phyloP scores from a whole-genome alignment of 1,140 invertebrate species.

The Zeugodacus cucurbitae region DNA sequence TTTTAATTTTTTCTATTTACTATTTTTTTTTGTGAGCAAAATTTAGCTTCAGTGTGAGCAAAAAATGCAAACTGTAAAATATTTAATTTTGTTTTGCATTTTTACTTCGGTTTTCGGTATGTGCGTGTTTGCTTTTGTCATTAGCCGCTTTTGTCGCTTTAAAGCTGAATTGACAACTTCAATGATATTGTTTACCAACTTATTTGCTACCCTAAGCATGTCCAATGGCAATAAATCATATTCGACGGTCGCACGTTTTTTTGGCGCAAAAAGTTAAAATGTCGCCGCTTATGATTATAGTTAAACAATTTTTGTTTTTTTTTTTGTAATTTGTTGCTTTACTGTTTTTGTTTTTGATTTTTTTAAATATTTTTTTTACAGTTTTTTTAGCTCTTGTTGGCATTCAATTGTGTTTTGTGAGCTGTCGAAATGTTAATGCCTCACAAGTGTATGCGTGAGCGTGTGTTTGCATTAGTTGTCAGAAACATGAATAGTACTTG shows the following conservation, averaged over 20 bases:
- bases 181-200: not conserved
- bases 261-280: not conserved
- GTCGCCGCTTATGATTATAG: not conserved
- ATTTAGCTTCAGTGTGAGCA: not conserved
- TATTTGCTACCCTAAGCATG: not conserved
- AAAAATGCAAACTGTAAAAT: not conserved
- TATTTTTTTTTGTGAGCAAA: not conserved
- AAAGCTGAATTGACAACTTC: not conserved
- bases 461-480: not conserved
- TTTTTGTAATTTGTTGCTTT: not conserved
- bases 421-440: not conserved
- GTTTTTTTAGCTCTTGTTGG: too few species aligned
- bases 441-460: not conserved
- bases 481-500: not conserved
- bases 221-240: conserved; percentile 7
- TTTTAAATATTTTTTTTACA: too few species aligned
- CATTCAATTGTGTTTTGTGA: not conserved
- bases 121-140: not conserved
- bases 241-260: not conserved
- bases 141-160: not conserved
- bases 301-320: not conserved
- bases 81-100: not conserved
- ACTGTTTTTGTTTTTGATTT: not conserved
- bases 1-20: too few species aligned
- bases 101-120: not conserved